Evolutionary conservation across 2,797 vertebrate genomes (phyloP).

Genomic region (Orientallactaga sibirica): DNA sequence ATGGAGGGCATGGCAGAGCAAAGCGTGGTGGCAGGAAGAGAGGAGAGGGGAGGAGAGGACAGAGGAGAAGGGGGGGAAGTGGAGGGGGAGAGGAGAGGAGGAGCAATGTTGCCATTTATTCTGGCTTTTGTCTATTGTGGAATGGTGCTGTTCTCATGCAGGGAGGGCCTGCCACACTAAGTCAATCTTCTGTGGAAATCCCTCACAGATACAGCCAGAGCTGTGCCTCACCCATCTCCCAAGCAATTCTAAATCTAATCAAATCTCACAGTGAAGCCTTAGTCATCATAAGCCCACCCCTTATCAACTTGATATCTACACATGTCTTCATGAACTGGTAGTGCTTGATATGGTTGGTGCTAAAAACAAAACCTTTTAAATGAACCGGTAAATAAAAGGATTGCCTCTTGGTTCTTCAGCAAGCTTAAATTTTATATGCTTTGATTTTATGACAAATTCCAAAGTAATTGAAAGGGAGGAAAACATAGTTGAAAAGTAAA

Average conservation of each 20-base stretch:
- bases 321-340: background rate
- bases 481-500: background rate
- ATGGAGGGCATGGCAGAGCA: no score
- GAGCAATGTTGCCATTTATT: no score
- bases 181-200: no score
- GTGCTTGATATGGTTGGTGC: background rate
- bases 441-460: constrained; percentile 25
- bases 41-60: no score
- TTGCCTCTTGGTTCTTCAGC: background rate
- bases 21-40: no score
- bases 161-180: no score
- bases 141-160: no score
- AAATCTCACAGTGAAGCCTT: background rate
- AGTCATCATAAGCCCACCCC: background rate
- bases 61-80: no score
- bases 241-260: background rate
- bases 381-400: background rate
- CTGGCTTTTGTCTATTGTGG: no score
- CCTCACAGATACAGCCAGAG: background rate
- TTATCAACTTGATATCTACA: background rate
- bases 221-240: no score
- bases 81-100: background rate
- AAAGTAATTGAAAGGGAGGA: background rate
- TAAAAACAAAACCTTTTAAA: background rate
- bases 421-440: background rate